Base-by-base conservation (phyloP, 2,113 vertebrate species). In the Tylochromis polylepis region DNA sequence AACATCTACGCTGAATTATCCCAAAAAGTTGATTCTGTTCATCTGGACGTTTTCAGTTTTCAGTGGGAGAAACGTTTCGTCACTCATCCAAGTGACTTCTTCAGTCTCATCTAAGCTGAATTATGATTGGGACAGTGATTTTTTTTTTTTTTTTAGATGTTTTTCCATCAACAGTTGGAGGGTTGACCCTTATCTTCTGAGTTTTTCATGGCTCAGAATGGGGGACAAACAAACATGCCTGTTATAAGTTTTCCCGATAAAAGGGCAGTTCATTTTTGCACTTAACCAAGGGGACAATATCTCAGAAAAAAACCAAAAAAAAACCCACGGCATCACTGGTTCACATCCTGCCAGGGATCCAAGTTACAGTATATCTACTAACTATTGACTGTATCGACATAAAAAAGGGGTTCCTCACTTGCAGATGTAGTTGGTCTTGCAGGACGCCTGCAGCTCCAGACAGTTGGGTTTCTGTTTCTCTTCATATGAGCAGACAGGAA, bases 401-500 rank as follows among this genome's bases (percentile, higher is more conserved):
- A 49, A 60, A 43, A 43, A 59, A 4, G 10, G 6, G 41, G 34
- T 5, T 20, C 67, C 82, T 34, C 24, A 95, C 94, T 90, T 94
- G 93, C 94, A 95, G 91, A 95, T 95, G 94, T 94, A 95, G 93
- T 95, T 95, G 92, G 94, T 94, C 91, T 91, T 95, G 91, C 95
- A 96, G 31, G 90, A 75, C 12, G 41, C 92, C 91, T 95, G 95
- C 75, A 95, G 89, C 4, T 94, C 95, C 3, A 95, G 91, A 43
- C 95, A 99, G 97, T 99, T 99, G 89, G 98, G 98, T 86, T 97
- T 99, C 93, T 98, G 97, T 79, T 97, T 97, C 90, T 99, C 99
- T 88, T 99, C 98, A 10, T 99, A 99, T n/a, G 99, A 99, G 93
- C 99, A 99, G 85, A 97, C 97, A 2, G 99, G 99, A 79, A 99